phyloP scores from a whole-genome alignment of 2,888 invertebrate genomes.

The Nephrocerus scutellatus region DNA sequence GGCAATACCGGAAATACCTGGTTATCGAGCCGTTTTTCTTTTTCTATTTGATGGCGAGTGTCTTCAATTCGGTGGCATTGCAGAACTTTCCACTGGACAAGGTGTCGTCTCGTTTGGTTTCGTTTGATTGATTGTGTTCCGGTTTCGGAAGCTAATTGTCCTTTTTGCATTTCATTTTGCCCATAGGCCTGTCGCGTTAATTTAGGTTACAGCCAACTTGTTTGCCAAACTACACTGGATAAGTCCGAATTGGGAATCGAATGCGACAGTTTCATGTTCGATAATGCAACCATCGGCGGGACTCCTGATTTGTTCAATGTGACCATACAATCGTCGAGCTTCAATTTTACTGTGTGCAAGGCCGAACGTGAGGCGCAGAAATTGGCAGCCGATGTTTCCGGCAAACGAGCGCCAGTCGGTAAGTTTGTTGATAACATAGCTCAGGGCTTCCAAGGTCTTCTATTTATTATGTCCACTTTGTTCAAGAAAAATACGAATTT shows the following conservation, averaged over 20 bases:
- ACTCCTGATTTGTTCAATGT: conserved; percentile 23
- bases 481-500: no score
- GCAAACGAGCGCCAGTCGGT: conserved; percentile 45
- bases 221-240: conserved; percentile 41
- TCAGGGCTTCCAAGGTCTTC: no score
- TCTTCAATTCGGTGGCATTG: conserved; percentile 41
- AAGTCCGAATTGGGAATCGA: conserved; percentile 39
- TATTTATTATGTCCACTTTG: no score
- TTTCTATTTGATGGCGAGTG: conserved; percentile 41
- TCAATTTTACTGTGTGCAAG: conserved; percentile 43
- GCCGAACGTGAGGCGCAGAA: conserved; percentile 45
- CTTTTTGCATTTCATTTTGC: conserved; percentile 1
- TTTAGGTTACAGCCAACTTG: conserved; percentile 36
- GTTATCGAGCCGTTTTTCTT: conserved; percentile 44
- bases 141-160: background rate
- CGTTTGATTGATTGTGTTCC: no score
- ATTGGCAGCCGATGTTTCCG: conserved; percentile 39
- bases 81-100: conserved; percentile 44
- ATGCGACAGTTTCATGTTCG: conserved; percentile 35
- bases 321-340: conserved; percentile 26
- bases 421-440: no score
- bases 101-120: no score
- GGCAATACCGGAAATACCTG: conserved; percentile 39
- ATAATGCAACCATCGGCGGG: conserved; percentile 33
- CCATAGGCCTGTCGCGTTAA: conserved; percentile 42